A percentile compares a stretch with the other conserved stretches of the same genome.
These are phyloP conservation scores for Cepaea nemoralis DNA, from an alignment of 1,140 invertebrate species.

Conservation along the genomic window DNA sequence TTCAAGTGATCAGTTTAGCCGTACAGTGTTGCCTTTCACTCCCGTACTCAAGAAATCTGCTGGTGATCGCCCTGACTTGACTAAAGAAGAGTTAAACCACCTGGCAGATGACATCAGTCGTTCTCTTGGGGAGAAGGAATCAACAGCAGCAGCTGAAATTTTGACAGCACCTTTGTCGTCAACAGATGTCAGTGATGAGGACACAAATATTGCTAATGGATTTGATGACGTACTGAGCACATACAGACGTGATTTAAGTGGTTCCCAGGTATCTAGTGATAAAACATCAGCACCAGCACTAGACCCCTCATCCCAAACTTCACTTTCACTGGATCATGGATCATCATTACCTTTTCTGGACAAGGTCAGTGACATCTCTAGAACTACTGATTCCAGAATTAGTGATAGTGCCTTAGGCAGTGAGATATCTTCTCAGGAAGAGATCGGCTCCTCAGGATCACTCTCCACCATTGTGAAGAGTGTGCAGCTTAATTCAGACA, in stretches of 20 bases:
- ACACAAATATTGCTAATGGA: constrained; percentile 60
- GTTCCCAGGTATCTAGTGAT: neutral
- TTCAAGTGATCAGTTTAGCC: neutral
- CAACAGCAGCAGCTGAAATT: neutral
- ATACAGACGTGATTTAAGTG: constrained; percentile 17
- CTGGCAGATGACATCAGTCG: constrained; percentile 49
- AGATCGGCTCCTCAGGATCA: constrained; percentile 15
- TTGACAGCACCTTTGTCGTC: constrained; percentile 30
- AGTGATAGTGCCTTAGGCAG: constrained; percentile 42
- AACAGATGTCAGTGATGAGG: constrained; percentile 62
- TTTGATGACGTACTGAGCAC: constrained; percentile 57
- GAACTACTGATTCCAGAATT: neutral
- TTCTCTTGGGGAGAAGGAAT: constrained; percentile 48
- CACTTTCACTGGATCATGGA: neutral
- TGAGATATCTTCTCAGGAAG: constrained; percentile 39
- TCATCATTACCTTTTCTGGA: neutral
- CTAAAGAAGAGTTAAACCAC: constrained; percentile 38
- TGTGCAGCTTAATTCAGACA: constrained; percentile 38
- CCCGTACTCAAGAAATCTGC: neutral
- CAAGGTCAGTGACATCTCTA: neutral
- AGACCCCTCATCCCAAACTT: neutral
- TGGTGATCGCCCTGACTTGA: neutral
- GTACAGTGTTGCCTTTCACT: neutral
- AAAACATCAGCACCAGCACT: neutral
- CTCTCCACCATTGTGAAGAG: constrained; percentile 2